phyloP scores from a whole-genome alignment of 2,888 invertebrate genomes.

The Polydesmus complanatus region DNA sequence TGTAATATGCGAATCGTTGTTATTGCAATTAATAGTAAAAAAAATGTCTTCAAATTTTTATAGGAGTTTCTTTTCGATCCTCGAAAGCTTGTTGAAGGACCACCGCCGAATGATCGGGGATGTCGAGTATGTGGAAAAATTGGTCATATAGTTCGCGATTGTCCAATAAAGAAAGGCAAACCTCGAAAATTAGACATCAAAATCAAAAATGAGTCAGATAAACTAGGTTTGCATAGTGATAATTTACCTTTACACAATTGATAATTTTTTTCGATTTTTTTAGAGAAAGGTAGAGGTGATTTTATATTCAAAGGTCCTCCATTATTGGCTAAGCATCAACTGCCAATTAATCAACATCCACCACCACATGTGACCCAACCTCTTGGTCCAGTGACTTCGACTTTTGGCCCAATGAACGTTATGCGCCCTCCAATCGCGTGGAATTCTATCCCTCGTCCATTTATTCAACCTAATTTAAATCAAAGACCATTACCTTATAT shows the following conservation, averaged over 20 bases:
- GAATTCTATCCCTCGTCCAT: neutral
- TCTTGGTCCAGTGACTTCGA: neutral
- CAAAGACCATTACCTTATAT: neutral
- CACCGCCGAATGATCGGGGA: constrained; percentile 39
- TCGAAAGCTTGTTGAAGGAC: constrained; percentile 30
- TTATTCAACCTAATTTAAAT: neutral
- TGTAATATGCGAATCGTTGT: no score
- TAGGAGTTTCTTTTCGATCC: constrained; percentile 34
- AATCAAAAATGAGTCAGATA: no score
- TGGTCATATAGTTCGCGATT: constrained; percentile 40
- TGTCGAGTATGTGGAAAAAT: constrained; percentile 41
- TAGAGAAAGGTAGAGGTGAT: neutral
- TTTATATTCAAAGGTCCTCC: neutral
- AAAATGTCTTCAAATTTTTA: constrained; percentile 13
- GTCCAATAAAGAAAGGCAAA: constrained; percentile 27
- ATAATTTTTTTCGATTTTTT: neutral
- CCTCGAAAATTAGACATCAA: no score
- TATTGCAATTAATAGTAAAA: neutral
- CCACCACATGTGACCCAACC: neutral
- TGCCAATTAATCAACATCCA: neutral
- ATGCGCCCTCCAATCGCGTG: neutral
- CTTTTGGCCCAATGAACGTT: neutral
- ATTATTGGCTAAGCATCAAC: neutral
- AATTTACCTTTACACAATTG: no score
- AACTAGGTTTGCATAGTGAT: no score